These are phyloP conservation scores for Spodoptera littoralis DNA, from an alignment of 2,888 invertebrate genomes.

Conservation along the genomic window DNA sequence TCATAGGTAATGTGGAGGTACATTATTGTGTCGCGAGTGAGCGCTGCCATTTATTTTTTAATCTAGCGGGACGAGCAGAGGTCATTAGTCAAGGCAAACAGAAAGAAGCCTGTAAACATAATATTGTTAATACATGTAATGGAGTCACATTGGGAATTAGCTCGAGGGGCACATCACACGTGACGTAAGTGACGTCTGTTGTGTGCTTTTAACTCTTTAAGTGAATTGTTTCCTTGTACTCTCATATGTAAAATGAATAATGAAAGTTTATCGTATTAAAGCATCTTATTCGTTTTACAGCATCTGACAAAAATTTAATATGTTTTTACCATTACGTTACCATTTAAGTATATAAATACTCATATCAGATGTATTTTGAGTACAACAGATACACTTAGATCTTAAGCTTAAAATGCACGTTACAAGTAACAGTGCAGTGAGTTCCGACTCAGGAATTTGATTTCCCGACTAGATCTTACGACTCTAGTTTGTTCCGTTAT, in stretches of 20 bases:
- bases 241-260: too few relatives aligned
- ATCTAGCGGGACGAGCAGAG: conserved; percentile 34
- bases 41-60: conserved; percentile 47
- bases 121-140: conserved; percentile 1
- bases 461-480: conserved; percentile 18
- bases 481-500: conserved; percentile 51
- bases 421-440: too few relatives aligned
- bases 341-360: too few relatives aligned
- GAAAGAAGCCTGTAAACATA: conserved; percentile 18
- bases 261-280: too few relatives aligned
- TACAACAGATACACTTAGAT: too few relatives aligned
- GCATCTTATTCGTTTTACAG: too few relatives aligned
- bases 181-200: not conserved
- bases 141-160: not conserved
- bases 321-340: too few relatives aligned
- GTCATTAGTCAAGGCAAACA: conserved; percentile 42
- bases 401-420: too few relatives aligned
- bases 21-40: conserved; percentile 45
- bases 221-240: too few relatives aligned
- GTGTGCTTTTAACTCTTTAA: too few relatives aligned
- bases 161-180: not conserved
- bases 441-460: conserved; percentile 15
- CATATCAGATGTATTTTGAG: too few relatives aligned
- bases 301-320: too few relatives aligned
- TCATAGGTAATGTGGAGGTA: conserved; percentile 50